Conservation (phyloP, 2,113 vertebrate species). For the Eudyptes chrysolophus region DNA sequence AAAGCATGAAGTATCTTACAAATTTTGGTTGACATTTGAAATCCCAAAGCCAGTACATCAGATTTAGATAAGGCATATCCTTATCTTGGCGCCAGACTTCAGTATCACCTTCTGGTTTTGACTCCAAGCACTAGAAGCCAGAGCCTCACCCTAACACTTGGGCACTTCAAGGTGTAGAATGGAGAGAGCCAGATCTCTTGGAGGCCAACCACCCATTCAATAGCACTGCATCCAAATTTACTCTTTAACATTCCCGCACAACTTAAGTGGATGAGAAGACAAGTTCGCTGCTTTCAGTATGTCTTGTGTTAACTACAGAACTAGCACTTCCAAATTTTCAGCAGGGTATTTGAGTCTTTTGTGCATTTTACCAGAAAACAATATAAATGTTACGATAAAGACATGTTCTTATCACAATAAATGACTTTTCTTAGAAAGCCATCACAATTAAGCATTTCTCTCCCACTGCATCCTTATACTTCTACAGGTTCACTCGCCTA, state of each 20-base stretch:
- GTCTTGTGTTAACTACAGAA: not conserved
- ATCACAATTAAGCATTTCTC: not conserved
- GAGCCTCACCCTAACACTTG: not conserved
- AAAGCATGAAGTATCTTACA: not conserved
- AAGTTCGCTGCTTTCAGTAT: not conserved
- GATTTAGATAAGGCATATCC: not conserved
- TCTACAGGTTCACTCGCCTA: not conserved
- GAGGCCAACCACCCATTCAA: not conserved
- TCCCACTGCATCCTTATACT: not conserved
- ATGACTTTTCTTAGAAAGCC: not conserved
- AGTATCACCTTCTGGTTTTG: not conserved
- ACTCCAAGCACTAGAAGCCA: not conserved
- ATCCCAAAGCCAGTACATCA: not conserved
- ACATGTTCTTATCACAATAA: not conserved
- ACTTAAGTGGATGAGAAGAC: rapidly evolving
- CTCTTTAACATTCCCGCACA: not conserved
- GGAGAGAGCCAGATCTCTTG: not conserved
- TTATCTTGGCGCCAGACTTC: not conserved
- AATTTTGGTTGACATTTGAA: not conserved
- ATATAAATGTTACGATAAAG: not conserved
- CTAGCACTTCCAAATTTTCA: not conserved
- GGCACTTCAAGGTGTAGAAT: not conserved
- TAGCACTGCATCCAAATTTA: not conserved
- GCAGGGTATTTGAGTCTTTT: not conserved
- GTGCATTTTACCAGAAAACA: not conserved